phyloP scores from a whole-genome alignment of 1,140 invertebrate species.

The Lordiphosa clarofinis region DNA sequence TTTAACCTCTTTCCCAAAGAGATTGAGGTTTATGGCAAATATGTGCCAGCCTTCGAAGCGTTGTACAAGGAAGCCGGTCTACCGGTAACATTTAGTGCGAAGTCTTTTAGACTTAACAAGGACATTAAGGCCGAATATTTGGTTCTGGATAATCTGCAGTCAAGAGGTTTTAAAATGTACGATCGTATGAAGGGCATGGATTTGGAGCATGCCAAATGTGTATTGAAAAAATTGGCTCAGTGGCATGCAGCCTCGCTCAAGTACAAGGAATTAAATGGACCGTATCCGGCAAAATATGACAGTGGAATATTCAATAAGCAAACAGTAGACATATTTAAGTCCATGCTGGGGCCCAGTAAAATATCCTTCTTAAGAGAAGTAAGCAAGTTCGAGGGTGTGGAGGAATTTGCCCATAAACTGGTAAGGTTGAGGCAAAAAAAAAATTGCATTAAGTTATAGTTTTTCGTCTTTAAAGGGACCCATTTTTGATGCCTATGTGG shows the following conservation, averaged over 20 bases:
- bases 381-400: conserved; percentile 11
- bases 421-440: conserved; percentile 11
- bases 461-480: conserved; percentile 4
- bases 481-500: conserved; percentile 8
- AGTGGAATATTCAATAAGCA: conserved; percentile 18
- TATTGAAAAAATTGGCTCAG: conserved; percentile 80
- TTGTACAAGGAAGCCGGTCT: conserved; percentile 24
- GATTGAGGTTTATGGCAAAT: conserved; percentile 33
- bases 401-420: conserved; percentile 36
- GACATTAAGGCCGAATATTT: conserved; percentile 21
- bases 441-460: not conserved
- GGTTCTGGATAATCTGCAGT: conserved; percentile 30
- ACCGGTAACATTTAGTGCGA: conserved; percentile 37
- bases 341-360: not conserved
- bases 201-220: conserved; percentile 80
- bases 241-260: conserved; percentile 81
- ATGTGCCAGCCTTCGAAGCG: conserved; percentile 35
- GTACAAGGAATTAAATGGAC: conserved; percentile 42
- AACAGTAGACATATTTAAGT: conserved; percentile 11
- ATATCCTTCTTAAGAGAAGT: conserved; percentile 5
- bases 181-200: conserved; percentile 80
- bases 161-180: conserved; percentile 25
- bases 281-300: conserved; percentile 29
- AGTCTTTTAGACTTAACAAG: conserved; percentile 27
- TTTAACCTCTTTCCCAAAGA: conserved; percentile 43